Evolutionary conservation across 2,113 vertebrate species (phyloP).

Genomic region (Lamprologus callipterus): DNA sequence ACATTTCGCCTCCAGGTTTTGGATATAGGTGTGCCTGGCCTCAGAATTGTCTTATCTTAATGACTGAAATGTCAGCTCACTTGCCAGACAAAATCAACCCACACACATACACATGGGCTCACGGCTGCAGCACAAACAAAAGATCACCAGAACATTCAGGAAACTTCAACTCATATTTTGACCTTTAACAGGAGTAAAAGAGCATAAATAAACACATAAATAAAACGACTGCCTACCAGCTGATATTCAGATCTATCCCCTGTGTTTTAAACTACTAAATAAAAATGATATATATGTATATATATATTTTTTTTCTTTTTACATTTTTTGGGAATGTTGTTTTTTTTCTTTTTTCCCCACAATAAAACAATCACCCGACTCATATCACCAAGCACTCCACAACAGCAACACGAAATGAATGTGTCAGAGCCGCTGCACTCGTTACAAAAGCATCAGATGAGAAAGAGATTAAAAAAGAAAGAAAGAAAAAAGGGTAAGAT

Average conservation of each 20-base stretch:
- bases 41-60: slow-evolving; percentile 22
- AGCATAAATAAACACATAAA: not conserved
- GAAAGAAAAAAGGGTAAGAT: not conserved
- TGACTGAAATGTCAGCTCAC: slow-evolving; percentile 29
- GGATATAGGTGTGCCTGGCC: not conserved
- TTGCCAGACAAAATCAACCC: not conserved
- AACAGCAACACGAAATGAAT: not conserved
- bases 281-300: not conserved
- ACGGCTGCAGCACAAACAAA: not conserved
- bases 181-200: not conserved
- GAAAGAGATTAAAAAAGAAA: not conserved
- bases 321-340: not conserved
- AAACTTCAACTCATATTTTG: not conserved
- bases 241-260: not conserved
- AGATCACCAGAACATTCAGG: not conserved
- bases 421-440: not conserved
- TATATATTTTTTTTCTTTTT: not conserved
- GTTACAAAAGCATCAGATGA: not conserved
- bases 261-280: not conserved
- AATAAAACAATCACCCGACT: not conserved
- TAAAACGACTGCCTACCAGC: not conserved
- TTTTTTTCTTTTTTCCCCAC: rapidly evolving
- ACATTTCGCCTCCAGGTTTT: not conserved
- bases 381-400: not conserved
- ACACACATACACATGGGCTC: not conserved